Conservation (phyloP, 2,113 vertebrate species). For the Eublepharis macularius region DNA sequence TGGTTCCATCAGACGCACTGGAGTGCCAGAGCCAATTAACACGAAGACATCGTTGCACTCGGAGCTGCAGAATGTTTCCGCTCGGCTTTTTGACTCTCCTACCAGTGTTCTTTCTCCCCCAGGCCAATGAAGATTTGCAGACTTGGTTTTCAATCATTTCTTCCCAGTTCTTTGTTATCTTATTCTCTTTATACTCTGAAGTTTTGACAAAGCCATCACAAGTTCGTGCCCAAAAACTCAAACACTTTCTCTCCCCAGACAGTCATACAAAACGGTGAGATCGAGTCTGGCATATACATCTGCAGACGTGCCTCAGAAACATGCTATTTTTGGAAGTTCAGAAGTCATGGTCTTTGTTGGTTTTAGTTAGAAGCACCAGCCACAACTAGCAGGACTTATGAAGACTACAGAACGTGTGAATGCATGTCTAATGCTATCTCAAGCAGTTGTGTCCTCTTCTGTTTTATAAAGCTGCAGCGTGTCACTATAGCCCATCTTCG, state of each 20-base stretch:
- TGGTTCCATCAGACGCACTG: neutral
- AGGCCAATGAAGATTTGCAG: slow-evolving; percentile 35
- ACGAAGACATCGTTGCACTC: neutral
- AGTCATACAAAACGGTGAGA: slow-evolving; percentile 42
- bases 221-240: slow-evolving; percentile 33
- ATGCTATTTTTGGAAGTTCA: slow-evolving; percentile 18
- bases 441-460: neutral
- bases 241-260: neutral
- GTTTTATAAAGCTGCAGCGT: neutral
- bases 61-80: slow-evolving; percentile 9
- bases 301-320: slow-evolving; percentile 28
- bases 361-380: slow-evolving; percentile 48
- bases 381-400: slow-evolving; percentile 42
- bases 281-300: slow-evolving; percentile 27
- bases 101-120: slow-evolving; percentile 42
- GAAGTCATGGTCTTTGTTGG: slow-evolving; percentile 54
- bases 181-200: slow-evolving; percentile 12
- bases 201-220: slow-evolving; percentile 38
- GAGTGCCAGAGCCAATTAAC: neutral
- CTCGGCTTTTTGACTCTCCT: slow-evolving; percentile 25
- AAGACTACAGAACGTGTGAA: neutral
- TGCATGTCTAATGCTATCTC: neutral
- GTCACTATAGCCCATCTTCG: neutral
- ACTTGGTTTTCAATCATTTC: slow-evolving; percentile 46
- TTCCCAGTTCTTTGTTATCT: slow-evolving; percentile 45